phyloP scores from a whole-genome alignment of 2,113 vertebrate genomes.

The Apistogramma diplotaenia region DNA sequence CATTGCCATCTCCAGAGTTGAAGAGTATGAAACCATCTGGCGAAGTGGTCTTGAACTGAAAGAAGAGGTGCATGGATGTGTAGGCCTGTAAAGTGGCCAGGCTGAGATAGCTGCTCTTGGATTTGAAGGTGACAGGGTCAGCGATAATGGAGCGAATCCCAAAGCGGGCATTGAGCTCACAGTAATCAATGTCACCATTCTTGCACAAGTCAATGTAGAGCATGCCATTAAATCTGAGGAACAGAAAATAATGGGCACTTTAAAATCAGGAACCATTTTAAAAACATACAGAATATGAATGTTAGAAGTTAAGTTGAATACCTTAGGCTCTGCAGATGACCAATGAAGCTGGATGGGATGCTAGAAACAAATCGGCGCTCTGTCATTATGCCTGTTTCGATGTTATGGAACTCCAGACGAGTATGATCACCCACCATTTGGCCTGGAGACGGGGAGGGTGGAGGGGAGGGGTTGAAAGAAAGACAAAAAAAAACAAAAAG shows the following conservation, averaged over 20 bases:
- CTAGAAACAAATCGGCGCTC: constrained; percentile 93
- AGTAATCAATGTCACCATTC: constrained; percentile 97
- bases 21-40: constrained; percentile 96
- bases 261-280: neutral
- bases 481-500: constrained; percentile 68
- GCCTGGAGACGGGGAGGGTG: constrained; percentile 80
- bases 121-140: constrained; percentile 96
- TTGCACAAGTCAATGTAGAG: constrained; percentile 99
- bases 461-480: constrained; percentile 74
- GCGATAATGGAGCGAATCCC: constrained; percentile 96
- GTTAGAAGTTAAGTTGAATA: neutral
- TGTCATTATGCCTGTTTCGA: constrained; percentile 97
- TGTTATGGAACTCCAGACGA: constrained; percentile 99
- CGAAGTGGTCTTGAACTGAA: constrained; percentile 98
- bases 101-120: constrained; percentile 96
- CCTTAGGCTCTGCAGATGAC: constrained; percentile 94
- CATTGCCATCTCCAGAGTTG: constrained; percentile 87
- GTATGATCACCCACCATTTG: constrained; percentile 99
- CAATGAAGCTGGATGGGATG: constrained; percentile 97
- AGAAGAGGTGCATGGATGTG: constrained; percentile 99
- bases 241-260: neutral
- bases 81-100: constrained; percentile 96
- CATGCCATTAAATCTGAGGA: constrained; percentile 90
- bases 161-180: constrained; percentile 96
- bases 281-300: neutral